Evolutionary conservation across 2,888 invertebrate genomes (phyloP).

Genomic region (Ichneumon xanthorius): DNA sequence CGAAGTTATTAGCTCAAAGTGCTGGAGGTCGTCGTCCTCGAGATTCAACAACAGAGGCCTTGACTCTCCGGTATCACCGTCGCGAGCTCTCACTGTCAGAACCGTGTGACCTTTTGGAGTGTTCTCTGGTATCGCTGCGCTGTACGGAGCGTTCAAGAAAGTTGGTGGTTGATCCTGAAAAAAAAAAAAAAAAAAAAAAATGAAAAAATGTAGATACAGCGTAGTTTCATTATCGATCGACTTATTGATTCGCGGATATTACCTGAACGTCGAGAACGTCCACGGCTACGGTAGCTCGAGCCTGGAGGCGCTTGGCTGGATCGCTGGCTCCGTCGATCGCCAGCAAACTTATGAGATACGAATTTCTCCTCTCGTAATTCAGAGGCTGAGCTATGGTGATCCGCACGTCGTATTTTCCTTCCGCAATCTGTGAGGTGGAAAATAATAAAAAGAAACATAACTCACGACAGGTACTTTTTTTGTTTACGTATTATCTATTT

Average conservation of each 20-base stretch:
- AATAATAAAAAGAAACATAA: neutral
- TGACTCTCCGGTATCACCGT: constrained; percentile 92
- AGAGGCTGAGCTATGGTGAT: constrained; percentile 89
- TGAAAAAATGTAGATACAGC: neutral
- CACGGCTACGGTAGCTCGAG: constrained; percentile 91
- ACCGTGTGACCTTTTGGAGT: constrained; percentile 87
- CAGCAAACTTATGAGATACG: constrained; percentile 89
- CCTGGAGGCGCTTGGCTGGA: constrained; percentile 86
- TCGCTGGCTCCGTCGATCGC: constrained; percentile 89
- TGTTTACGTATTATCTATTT: neutral
- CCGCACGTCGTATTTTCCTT: constrained; percentile 90
- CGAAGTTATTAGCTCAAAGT: constrained; percentile 88
- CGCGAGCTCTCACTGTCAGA: constrained; percentile 90
- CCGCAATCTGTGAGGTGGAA: constrained; percentile 85
- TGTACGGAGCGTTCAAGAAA: constrained; percentile 93
- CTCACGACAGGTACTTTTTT: neutral
- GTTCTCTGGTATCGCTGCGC: constrained; percentile 91
- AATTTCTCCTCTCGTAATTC: constrained; percentile 92
- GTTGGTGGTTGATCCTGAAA: constrained; percentile 91
- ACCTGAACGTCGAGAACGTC: constrained; percentile 91
- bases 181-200: neutral
- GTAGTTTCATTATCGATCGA: neutral
- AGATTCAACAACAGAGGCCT: constrained; percentile 89
- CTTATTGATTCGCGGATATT: constrained; percentile 53
- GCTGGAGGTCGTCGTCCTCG: constrained; percentile 89